Base-by-base conservation (phyloP, 2,113 vertebrate genomes). In the Galemys pyrenaicus region DNA sequence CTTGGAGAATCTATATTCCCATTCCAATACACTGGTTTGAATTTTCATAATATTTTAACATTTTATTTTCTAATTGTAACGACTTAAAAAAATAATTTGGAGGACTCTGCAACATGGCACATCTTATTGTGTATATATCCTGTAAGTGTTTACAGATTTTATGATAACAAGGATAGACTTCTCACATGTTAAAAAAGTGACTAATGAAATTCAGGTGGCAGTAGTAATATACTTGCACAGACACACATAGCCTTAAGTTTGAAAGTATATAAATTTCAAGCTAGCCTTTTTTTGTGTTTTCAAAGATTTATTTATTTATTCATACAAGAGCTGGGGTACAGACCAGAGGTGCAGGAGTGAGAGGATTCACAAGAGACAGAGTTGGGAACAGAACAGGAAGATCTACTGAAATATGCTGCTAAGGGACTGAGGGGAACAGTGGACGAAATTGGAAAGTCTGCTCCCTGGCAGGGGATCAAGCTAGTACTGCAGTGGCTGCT, bases 31-130 rank as follows among this genome's bases (percentile, higher is more conserved):
- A 81, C 56, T 35, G 0, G 84, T 54, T 89, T 54, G 11, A 62
- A 70, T 92, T 75, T 54, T 62, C 74, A 62, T 67, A 64, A 12
- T 15, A 68, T 92, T 68, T 79, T 81, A 77, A 20, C 5, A 71
- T 37, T 65, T 86, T 60, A 44, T 68, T 89, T 75, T 92, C 35
- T 64, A 87, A 71, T 75, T 68, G 73, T 84, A 54, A 68, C 41
- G 1, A 58, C 60, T 82, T 35, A 44, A n/a, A 75, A 81, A 89
- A 65, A 64, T 70, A 92, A 70, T 75, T 58, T 37, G 20, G 44
- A 74, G 19, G 54, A 37, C 8, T 49, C 64, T 56, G 1, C 11
- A n/a, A 73, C 8, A 3, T 80, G 35, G 3, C 3, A 65, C 49
- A 81, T 70, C 5, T 65, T 74, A 70, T 41, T 64, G 22, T 20